A percentile compares a stretch with the other conserved stretches of the same genome.
Evolutionary conservation across 2,797 vertebrate genomes (phyloP).

Genomic region (Harpagifer antarcticus): DNA sequence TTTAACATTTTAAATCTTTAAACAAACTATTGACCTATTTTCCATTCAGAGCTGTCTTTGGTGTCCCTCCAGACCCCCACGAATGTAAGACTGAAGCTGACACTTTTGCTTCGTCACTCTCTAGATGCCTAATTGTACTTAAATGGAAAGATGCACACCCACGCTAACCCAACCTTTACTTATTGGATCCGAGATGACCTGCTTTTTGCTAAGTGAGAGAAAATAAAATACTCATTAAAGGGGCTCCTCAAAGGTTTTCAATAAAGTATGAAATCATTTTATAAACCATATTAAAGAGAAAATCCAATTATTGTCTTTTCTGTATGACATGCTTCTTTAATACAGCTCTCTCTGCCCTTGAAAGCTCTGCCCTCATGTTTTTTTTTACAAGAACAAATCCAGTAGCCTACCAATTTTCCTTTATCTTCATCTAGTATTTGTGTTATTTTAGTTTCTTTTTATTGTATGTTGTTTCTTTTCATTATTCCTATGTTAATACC

Average conservation of each 20-base stretch:
- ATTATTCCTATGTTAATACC: not conserved
- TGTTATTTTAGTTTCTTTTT: not conserved
- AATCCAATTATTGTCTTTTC: not conserved
- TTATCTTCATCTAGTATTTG: not conserved
- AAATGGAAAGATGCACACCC: not conserved
- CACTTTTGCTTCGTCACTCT: not conserved
- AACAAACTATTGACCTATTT: not conserved
- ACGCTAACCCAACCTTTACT: not conserved
- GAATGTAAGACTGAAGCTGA: not conserved
- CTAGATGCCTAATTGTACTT: not conserved
- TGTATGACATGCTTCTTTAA: too few species aligned
- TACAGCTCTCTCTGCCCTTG: not conserved
- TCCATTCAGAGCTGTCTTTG: not conserved
- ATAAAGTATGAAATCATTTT: not conserved
- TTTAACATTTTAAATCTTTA: not conserved
- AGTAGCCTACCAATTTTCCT: not conserved
- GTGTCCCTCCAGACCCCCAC: not conserved
- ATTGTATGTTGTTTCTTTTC: not conserved
- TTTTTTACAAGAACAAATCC: not conserved
- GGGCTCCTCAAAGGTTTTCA: too few species aligned
- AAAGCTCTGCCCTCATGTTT: not conserved
- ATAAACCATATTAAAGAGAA: not conserved
- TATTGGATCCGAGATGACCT: not conserved
- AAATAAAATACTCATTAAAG: too few species aligned
- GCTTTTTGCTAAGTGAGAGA: too few species aligned